Evolutionary conservation across 2,888 invertebrate genomes (phyloP), one percentile per base, ranked within the genome.

Genomic region (Eilema caniola): DNA sequence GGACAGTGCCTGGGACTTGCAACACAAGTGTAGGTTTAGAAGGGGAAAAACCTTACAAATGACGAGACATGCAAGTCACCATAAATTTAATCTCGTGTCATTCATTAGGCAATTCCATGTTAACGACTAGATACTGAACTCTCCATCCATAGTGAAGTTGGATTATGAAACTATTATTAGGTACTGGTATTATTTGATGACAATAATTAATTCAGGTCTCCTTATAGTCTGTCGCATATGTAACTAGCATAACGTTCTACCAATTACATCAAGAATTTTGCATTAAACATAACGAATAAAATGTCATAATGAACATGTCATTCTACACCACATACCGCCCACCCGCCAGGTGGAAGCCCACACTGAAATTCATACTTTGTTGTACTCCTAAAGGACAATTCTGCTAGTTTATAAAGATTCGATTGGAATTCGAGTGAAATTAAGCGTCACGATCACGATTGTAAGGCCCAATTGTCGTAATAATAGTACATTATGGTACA

Each of bases 91-190:
- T 88, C 88, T 86, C 81, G 82, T 84, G 87, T 86, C 85, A 89
- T 89, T 89, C 87, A 88, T 90, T 90, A 88, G 86, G 87, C 85
- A 86, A 88, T 89, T 87, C 81, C 82, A 82, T 84, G 85, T 89
- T 90, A 89, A 90, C 83, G 85, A 85, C 75, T 74, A 78, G 84
- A 84, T 79, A 81, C 83, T 78, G 81, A 78, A 74, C 79, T 81
- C 82, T 75, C 79, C 78, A 79, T 80, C 83, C 75, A 78, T 71
- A 80, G 79, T 85, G 83, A 84, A 86, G 81, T 80, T 69, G 83
- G 84, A 87, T 87, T 86, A 85, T 85, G 86, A 86, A 89, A 86
- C 81, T 83, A 83, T 85, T 82, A 86, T 83, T 81, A n/a, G n/a
- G n/a, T n/a, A 83, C 76, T 79, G 70, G 81, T 84, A 84, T 85